Base-by-base conservation (phyloP, 2,797 vertebrate genomes). In the Syngnathus rostellatus region DNA sequence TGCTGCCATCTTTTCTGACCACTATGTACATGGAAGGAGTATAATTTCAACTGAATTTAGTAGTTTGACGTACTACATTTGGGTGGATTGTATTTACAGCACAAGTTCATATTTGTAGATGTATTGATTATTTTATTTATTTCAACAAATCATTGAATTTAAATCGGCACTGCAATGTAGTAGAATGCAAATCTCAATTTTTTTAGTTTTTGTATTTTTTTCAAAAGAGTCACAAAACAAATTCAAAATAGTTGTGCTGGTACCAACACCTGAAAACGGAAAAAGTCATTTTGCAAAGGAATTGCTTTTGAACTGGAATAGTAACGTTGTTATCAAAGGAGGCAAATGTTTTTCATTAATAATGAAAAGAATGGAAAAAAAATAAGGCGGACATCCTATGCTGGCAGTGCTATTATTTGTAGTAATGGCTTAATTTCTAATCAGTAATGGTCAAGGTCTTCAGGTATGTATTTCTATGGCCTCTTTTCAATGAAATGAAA, bases 1-100 rank as follows among this genome's bases (percentile, higher is more conserved):
- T 17, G 77, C 83, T 72, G 79, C 63, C 82, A 80, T 90, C 85
- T 88, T 80, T 41, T 16, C 55, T 58, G 55, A 53, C 50, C 50
- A 10, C 50, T 51, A 50, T 17, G 17, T 2, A 7, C 48, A n/a
- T 51, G 2, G 8, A 21, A 53, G 50, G n/a, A 16, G 31, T 58
- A 31, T 58, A 8, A 58, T 37, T 58, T 58, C 55, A 58, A 58
- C 14, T 37, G 31, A 38, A 38, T 17, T 14, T 11, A 5, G 12
- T 5, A 23, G 5, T 55, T 12, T 6, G 14, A 55, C 31, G 14
- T 11, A 45, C 11, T 11, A 45, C 11, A 14, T 45, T 45, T 11
- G 17, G 38, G 31, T 31, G 31, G 31, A 31, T 31, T 37, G 31
- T 37, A 37, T 31, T 6, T 37, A 16, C 12, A 55, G 53, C 21